Evolutionary conservation across 2,113 vertebrate genomes (phyloP).

Genomic region (Thalassarche chlororhynchos): DNA sequence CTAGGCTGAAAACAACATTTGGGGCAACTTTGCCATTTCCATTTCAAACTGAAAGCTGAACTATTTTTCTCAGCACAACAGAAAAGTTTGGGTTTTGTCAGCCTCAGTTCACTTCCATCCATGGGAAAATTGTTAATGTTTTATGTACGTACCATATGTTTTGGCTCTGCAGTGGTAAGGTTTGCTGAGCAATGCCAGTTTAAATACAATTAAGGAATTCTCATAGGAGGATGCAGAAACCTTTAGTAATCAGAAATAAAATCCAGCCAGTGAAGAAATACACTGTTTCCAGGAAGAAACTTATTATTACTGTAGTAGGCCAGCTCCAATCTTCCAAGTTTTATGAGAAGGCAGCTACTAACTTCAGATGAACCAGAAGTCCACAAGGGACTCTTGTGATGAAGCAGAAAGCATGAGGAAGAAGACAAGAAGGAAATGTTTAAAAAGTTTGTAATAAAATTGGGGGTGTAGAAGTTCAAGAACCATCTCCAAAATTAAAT

Average conservation of each 20-base stretch:
- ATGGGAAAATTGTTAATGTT: not conserved
- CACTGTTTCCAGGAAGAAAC: not conserved
- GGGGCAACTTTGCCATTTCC: not conserved
- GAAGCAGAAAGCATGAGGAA: not conserved
- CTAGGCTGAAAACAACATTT: not conserved
- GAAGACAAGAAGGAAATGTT: not conserved
- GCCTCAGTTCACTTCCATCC: not conserved
- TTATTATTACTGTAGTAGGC: rapidly evolving
- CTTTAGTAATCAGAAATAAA: not conserved
- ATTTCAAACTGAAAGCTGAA: not conserved
- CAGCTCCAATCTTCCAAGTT: not conserved
- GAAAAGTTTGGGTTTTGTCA: not conserved
- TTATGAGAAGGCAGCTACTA: not conserved
- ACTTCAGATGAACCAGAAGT: not conserved
- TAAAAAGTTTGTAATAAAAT: not conserved
- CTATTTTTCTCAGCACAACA: not conserved
- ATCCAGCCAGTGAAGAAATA: not conserved
- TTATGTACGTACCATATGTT: not conserved
- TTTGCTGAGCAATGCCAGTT: not conserved
- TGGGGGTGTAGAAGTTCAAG: not conserved
- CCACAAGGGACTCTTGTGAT: not conserved
- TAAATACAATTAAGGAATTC: not conserved
- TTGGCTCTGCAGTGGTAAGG: not conserved
- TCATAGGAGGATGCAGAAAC: not conserved
- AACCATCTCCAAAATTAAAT: not conserved